phyloP scores from a whole-genome alignment of 2,888 invertebrate species.

The Stramonita haemastoma region DNA sequence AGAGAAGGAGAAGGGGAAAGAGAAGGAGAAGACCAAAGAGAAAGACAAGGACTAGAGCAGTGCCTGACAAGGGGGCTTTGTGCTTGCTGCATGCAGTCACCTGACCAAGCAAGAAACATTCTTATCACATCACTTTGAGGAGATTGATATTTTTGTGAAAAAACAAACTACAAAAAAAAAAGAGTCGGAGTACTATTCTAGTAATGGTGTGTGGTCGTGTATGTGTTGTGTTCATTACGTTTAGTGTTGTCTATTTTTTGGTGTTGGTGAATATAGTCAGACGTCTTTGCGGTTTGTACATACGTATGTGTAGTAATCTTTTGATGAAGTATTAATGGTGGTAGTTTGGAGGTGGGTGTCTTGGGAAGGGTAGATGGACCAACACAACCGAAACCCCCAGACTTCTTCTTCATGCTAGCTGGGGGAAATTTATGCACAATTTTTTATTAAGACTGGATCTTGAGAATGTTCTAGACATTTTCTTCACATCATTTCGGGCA shows the following conservation, averaged over 20 bases:
- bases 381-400: not conserved
- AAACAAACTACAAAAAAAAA: not conserved
- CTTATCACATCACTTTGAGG: not conserved
- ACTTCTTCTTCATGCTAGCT: not conserved
- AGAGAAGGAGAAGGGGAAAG: not conserved
- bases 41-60: not conserved
- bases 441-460: too few species aligned
- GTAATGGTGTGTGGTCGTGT: not conserved
- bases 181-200: not conserved
- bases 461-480: too few species aligned
- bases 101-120: not conserved
- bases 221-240: slow-evolving; percentile 3
- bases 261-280: slow-evolving; percentile 7
- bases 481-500: too few species aligned
- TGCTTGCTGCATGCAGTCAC: not conserved
- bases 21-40: not conserved
- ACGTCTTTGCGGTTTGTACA: not conserved
- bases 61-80: not conserved
- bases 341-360: not conserved
- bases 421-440: not conserved
- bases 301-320: not conserved
- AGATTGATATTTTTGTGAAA: slow-evolving; percentile 5
- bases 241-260: slow-evolving; percentile 6
- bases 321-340: not conserved
- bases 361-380: not conserved